These are phyloP conservation scores for Hydrolagus colliei DNA, from an alignment of 2,797 vertebrate species.

Conservation along the genomic window DNA sequence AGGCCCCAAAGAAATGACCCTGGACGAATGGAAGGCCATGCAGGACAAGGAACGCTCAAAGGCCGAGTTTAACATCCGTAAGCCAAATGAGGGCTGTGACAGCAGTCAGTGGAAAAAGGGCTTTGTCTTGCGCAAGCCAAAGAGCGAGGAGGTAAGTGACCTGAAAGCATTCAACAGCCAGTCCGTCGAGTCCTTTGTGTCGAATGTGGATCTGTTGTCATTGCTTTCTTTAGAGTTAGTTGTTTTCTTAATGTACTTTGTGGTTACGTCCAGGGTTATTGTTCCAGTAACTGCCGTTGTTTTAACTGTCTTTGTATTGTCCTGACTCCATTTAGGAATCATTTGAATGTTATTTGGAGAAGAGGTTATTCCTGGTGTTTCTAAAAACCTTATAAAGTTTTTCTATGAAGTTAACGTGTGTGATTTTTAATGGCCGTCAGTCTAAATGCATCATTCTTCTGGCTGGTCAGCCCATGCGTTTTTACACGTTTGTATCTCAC, in stretches of 20 bases:
- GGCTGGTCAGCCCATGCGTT: not conserved
- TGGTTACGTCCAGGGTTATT: too few species aligned
- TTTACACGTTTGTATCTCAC: not conserved
- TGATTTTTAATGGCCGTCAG: not conserved
- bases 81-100: constrained; percentile 93
- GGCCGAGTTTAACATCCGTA: constrained; percentile 98
- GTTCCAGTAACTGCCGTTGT: not conserved
- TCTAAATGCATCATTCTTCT: not conserved
- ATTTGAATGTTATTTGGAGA: not conserved
- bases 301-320: not conserved
- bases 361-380: not conserved
- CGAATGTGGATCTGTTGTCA: not conserved
- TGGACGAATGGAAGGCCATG: constrained; percentile 99
- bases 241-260: not conserved
- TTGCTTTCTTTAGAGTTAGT: not conserved
- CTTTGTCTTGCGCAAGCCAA: constrained; percentile 97
- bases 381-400: not conserved
- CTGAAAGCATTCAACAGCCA: not conserved
- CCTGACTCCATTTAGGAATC: not conserved
- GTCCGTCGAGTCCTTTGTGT: not conserved
- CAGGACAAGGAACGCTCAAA: constrained; percentile 96
- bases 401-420: not conserved
- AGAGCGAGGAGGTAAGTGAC: constrained; percentile 84
- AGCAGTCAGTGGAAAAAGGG: constrained; percentile 93
- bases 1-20: constrained; percentile 95